Evolutionary conservation across 2,797 vertebrate species (phyloP), one percentile per base, ranked within the genome.

Genomic region (Myotis vivesi): DNA sequence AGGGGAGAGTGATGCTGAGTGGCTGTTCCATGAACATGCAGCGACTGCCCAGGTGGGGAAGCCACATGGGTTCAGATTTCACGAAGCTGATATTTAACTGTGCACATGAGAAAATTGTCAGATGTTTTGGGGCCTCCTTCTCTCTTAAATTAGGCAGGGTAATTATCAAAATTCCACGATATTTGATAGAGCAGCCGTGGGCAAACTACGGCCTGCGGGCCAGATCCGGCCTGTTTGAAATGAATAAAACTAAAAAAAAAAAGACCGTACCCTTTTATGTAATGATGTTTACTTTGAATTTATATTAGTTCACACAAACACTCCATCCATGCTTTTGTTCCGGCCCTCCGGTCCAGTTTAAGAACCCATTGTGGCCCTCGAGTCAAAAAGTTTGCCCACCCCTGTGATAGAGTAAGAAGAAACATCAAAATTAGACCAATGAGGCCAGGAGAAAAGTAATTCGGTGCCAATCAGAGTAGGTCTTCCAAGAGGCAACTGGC

Each of bases 381-480:
- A 38, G 38, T 38, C 38, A 38, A 38, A 38, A 38, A 38, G 38
- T 38, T 38, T 38, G 38, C 38, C 38, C 38, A 38, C 38, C 38
- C 38, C 38, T 38, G 38, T 38, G 38, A 13, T 4, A 7, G 36
- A 80, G 19, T 17, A 10, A 10, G 23, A 41, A 33, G 51, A 36
- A 30, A 38, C 19, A 38, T 4, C 3, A 6, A 1, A 12, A 12
- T 17, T 33, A 53, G 62, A 11, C 8, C 3, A 2, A 16, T 0
- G 6, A 73, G 46, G 23, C 1, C 0, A 6, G 36, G 20, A 44
- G 55, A 12, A 15, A 11, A 4, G 4, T 0, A 33, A 11, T 1
- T 15, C 0, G 0, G 53, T 3, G 25, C 1, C 0, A 9, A 10
- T 10, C 28, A 6, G 2, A 5, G 13, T 0, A 4, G 30, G 77